Base-by-base conservation (phyloP, 2,888 invertebrate genomes). In the Agapostemon virescens region DNA sequence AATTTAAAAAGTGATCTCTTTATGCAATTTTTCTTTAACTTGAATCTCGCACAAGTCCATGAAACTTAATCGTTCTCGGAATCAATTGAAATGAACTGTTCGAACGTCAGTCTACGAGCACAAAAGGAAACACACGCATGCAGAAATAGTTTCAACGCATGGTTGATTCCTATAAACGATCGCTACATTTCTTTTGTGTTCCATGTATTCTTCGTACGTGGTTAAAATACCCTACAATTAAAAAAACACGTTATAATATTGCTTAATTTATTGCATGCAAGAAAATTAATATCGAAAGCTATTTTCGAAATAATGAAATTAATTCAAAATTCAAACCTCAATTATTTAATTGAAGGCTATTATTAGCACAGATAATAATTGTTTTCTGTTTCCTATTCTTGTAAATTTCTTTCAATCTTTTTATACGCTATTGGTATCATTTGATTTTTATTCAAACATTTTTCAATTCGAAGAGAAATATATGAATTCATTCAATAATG, bases 141-240 rank as follows among this genome's bases (percentile, higher is more conserved):
- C 55, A 40, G 23, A 55, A 75, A 77, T 52, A 66, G 70, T 69
- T 74, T 45, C 23, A 67, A 66, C 73, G 55, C 67, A 67, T 67
- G 73, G 52, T 40, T 73, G 66, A 73, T 52, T 73, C 40, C 49
- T 49, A 58, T 52, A 63, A 63, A 63, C 17, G 71, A n/a, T 71
- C 36, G 45, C 40, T 17, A 71, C 63, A 45, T 71, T 63, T 45
- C 33, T 63, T 71, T 63, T 36, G 63, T 63, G 42, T 20, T 15
- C 17, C n/a, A 38, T 17, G 63, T 36, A 6, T 61, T 33, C 49
- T 36, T 30, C n/a, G 15, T 20, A 1, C 11, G 30, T 30, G 30
- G 15, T 33, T 23, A 33, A 49, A 30, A 30, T 45, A 49, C n/a
- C 11, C 36, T 36, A 49, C 15, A 26, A 33, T 33, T 42, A 49